phyloP scores from a whole-genome alignment of 2,888 invertebrate genomes.

The Drosophila cognata region DNA sequence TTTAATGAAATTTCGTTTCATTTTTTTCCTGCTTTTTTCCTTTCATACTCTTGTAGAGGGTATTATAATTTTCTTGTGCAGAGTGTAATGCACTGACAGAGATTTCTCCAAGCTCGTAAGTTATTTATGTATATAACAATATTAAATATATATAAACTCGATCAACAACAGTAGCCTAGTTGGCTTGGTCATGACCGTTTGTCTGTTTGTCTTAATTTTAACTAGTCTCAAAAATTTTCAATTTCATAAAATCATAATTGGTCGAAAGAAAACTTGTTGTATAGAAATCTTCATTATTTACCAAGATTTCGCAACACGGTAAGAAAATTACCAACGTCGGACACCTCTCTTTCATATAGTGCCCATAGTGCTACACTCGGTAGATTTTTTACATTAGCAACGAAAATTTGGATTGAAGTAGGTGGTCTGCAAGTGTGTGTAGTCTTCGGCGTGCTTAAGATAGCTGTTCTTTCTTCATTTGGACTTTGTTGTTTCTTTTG shows the following conservation, averaged over 20 bases:
- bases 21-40: conserved; percentile 37
- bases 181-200: background rate
- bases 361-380: too few species aligned
- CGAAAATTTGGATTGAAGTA: background rate
- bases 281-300: background rate
- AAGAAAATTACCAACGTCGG: background rate
- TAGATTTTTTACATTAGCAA: background rate
- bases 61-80: conserved; percentile 1
- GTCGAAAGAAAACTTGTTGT: background rate
- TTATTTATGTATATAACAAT: background rate
- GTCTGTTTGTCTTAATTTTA: background rate
- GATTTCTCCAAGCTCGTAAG: conserved; percentile 12
- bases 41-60: conserved; percentile 4
- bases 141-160: background rate
- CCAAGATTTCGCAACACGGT: background rate
- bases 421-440: background rate
- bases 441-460: background rate
- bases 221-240: background rate
- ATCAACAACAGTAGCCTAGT: background rate
- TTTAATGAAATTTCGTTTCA: conserved; percentile 78
- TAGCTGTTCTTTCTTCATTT: conserved; percentile 1
- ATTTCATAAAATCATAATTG: background rate
- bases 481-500: conserved; percentile 39
- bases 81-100: background rate
- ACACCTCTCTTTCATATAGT: background rate